A percentile compares a stretch with the other conserved stretches of the same genome.
These are phyloP conservation scores for Caenorhabditis plicata DNA, from an alignment of 2,888 invertebrate genomes.

Conservation along the genomic window DNA sequence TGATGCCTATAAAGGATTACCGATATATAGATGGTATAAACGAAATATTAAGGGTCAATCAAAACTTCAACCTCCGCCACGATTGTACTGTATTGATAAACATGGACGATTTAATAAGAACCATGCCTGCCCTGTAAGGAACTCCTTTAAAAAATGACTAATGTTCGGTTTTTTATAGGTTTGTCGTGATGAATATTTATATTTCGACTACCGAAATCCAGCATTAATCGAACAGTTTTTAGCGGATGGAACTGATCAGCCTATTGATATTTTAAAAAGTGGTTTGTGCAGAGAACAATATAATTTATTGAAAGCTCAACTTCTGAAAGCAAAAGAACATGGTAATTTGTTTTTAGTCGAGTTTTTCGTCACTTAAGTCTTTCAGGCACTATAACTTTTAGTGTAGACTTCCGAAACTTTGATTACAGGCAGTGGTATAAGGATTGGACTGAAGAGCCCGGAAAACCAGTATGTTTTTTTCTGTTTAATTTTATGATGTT, in stretches of 20 bases:
- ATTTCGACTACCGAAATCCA: slow-evolving; percentile 64
- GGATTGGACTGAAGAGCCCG: slow-evolving; percentile 43
- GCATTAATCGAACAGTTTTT: slow-evolving; percentile 51
- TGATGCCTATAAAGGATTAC: slow-evolving; percentile 60
- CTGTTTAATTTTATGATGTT: background rate
- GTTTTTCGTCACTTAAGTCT: slow-evolving; percentile 2
- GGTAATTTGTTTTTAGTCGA: slow-evolving; percentile 27
- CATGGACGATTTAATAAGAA: slow-evolving; percentile 61
- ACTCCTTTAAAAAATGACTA: background rate
- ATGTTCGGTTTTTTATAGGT: slow-evolving; percentile 18
- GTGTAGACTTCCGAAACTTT: slow-evolving; percentile 58
- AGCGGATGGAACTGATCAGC: slow-evolving; percentile 58
- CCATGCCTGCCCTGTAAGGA: slow-evolving; percentile 59
- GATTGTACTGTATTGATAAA: slow-evolving; percentile 62
- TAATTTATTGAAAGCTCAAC: slow-evolving; percentile 51
- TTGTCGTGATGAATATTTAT: slow-evolving; percentile 63
- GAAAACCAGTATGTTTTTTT: slow-evolving; percentile 27
- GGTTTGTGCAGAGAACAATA: slow-evolving; percentile 63
- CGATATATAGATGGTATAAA: slow-evolving; percentile 59
- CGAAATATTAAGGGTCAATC: slow-evolving; percentile 60
- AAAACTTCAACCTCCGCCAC: slow-evolving; percentile 57
- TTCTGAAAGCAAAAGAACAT: slow-evolving; percentile 62
- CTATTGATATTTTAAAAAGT: slow-evolving; percentile 55
- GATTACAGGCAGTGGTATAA: slow-evolving; percentile 59
- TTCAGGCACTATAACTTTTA: slow-evolving; percentile 57